Percentiles rank a stretch among this genome's conserved stretches.
These are phyloP conservation scores for Gallinago jamesoni DNA, from an alignment of 2,113 vertebrate species.

Conservation along the genomic window DNA sequence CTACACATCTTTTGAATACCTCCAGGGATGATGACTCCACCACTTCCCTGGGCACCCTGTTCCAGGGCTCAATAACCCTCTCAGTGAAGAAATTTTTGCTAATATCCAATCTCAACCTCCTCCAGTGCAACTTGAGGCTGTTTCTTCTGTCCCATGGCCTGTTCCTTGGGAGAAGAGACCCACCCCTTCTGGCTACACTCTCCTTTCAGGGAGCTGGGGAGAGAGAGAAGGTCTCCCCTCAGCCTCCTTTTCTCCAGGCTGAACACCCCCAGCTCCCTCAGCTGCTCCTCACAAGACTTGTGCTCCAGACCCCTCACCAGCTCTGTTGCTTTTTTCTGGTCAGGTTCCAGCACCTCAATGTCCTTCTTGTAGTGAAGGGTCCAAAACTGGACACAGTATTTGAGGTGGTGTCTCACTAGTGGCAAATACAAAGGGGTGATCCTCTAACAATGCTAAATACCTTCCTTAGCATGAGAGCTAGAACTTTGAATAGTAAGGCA, in stretches of 20 bases:
- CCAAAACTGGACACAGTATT: neutral
- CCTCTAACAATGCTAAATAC: neutral
- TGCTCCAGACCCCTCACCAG: neutral
- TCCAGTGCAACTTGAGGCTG: fast-evolving
- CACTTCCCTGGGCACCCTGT: neutral
- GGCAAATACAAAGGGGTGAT: neutral
- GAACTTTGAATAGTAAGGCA: neutral
- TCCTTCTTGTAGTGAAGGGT: fast-evolving
- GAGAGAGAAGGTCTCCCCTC: fast-evolving
- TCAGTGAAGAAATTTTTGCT: fast-evolving
- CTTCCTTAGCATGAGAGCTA: neutral
- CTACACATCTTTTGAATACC: fast-evolving
- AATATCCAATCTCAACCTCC: neutral
- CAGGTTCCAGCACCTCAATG: fast-evolving
- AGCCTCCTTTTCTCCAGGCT: neutral
- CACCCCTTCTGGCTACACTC: fast-evolving
- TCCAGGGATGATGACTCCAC: fast-evolving
- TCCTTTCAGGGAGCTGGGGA: neutral
- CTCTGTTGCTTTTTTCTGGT: fast-evolving
- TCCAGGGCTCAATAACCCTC: fast-evolving
- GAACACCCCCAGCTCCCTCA: fast-evolving
- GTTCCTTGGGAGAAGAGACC: neutral
- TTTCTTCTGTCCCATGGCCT: fast-evolving
- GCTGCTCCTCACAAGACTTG: fast-evolving
- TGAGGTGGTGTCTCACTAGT: fast-evolving